Evolutionary conservation across 2,888 invertebrate species (phyloP).

Genomic region (Netelia inedita): DNA sequence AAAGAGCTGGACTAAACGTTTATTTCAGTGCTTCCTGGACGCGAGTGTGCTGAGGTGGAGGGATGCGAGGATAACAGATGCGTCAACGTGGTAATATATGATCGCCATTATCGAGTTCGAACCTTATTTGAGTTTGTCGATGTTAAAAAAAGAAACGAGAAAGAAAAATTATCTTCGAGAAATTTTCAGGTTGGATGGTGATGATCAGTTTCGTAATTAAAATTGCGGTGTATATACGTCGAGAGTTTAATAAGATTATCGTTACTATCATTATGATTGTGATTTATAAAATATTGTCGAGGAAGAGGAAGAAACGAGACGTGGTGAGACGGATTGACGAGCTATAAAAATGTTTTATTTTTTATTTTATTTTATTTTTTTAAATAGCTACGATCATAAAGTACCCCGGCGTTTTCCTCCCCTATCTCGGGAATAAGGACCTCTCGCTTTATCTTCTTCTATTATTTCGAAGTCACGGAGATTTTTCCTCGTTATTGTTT

Average conservation of each 20-base stretch:
- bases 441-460: slow-evolving; percentile 78
- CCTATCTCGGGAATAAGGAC: slow-evolving; percentile 72
- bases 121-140: neutral
- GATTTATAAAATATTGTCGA: slow-evolving; percentile 2
- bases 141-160: neutral
- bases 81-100: neutral
- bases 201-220: slow-evolving; percentile 44
- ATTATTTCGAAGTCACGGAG: slow-evolving; percentile 76
- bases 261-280: slow-evolving; percentile 34
- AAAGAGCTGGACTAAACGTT: slow-evolving; percentile 35
- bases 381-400: slow-evolving; percentile 79
- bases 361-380: slow-evolving; percentile 69
- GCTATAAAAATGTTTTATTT: slow-evolving; percentile 77
- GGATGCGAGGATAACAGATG: neutral
- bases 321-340: slow-evolving; percentile 60
- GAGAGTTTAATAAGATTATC: slow-evolving; percentile 11
- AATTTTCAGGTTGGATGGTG: neutral
- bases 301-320: slow-evolving; percentile 32
- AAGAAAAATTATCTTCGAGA: neutral
- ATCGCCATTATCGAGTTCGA: slow-evolving; percentile 3
- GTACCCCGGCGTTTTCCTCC: slow-evolving; percentile 63
- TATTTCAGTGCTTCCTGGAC: slow-evolving; percentile 51
- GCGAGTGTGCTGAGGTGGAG: neutral
- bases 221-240: neutral
- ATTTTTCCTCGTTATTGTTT: slow-evolving; percentile 58